phyloP scores from a whole-genome alignment of 2,113 vertebrate genomes.

The Boulengeromyrus knoepffleri region DNA sequence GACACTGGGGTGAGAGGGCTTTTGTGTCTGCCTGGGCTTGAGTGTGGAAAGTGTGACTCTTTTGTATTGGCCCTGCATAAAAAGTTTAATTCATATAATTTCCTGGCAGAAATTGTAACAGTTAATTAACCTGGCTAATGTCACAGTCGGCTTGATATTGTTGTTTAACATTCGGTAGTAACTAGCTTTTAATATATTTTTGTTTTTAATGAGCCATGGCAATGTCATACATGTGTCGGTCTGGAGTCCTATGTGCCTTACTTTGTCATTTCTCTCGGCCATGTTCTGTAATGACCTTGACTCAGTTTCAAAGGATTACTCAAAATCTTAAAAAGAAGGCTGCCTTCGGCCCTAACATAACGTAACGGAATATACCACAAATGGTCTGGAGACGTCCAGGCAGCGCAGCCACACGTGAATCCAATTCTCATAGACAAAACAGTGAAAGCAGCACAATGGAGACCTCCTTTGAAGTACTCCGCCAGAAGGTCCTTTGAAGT shows the following conservation, averaged over 20 bases:
- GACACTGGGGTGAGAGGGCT: not conserved
- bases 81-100: not conserved
- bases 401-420: not conserved
- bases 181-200: not conserved
- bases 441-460: not conserved
- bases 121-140: not conserved
- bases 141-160: not conserved
- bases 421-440: not conserved
- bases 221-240: not conserved
- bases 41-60: not conserved
- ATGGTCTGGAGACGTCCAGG: not conserved
- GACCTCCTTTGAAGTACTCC: not conserved
- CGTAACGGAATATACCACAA: not conserved
- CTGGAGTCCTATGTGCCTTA: not conserved
- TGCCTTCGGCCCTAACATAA: not conserved
- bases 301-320: not conserved
- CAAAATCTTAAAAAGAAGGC: not conserved
- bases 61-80: not conserved
- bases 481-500: not conserved
- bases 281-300: not conserved
- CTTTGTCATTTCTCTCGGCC: not conserved
- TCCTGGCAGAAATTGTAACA: not conserved
- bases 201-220: not conserved
- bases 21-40: constrained; percentile 1
- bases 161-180: not conserved